Evolutionary conservation across 1,140 invertebrate genomes (phyloP).

Genomic region (Monochamus saltuarius): DNA sequence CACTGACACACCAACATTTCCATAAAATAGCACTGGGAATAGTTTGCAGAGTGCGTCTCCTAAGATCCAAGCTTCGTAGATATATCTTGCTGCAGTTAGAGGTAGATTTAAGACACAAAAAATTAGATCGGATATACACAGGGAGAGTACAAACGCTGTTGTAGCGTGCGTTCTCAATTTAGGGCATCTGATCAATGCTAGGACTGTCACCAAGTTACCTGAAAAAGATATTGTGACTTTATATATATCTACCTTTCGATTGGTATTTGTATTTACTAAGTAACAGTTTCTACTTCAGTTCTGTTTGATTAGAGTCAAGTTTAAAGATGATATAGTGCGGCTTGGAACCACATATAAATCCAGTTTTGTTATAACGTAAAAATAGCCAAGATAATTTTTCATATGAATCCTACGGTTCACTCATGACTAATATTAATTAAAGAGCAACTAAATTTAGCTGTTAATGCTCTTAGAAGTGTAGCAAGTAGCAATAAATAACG

Average conservation of each 20-base stretch:
- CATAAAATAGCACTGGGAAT: conserved; percentile 88
- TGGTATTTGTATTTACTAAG: not conserved
- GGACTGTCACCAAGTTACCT: conserved; percentile 81
- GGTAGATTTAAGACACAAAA: conserved; percentile 85
- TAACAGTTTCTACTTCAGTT: not conserved
- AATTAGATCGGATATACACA: conserved; percentile 81
- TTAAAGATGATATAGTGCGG: not conserved
- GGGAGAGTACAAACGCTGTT: conserved; percentile 83
- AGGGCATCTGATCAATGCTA: conserved; percentile 72
- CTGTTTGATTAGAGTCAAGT: not conserved
- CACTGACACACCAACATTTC: conserved; percentile 83
- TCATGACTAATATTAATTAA: too few relatives aligned
- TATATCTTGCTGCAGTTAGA: conserved; percentile 77
- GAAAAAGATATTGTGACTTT: conserved; percentile 41
- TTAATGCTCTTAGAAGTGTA: too few relatives aligned
- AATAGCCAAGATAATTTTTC: too few relatives aligned
- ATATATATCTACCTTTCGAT: not conserved
- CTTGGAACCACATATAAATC: not conserved
- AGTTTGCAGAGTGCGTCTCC: conserved; percentile 76
- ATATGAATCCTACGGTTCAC: too few relatives aligned
- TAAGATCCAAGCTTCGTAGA: conserved; percentile 79
- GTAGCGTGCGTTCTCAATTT: conserved; percentile 80
- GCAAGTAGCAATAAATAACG: too few relatives aligned
- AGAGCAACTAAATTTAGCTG: too few relatives aligned
- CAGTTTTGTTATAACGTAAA: not conserved